Evolutionary conservation across 2,113 vertebrate genomes (phyloP).

Genomic region (Nothoprocta perdicaria): DNA sequence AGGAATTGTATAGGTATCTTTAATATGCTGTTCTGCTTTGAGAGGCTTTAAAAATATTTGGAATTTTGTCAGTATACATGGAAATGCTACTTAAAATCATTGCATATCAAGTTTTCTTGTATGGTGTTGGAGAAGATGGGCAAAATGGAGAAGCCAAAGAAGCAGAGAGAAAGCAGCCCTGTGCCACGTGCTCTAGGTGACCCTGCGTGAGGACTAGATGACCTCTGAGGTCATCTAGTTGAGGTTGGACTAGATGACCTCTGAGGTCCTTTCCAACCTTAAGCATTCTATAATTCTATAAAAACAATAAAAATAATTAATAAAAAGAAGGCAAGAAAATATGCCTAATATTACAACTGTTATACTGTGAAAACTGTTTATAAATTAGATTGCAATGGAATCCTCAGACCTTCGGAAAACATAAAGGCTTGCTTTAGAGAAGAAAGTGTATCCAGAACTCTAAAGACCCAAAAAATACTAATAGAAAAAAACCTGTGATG

Average conservation of each 20-base stretch:
- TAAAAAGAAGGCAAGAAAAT: neutral
- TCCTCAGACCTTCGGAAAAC: neutral
- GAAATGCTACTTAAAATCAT: neutral
- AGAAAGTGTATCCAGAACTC: neutral
- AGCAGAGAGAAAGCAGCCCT: neutral
- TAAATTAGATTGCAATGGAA: neutral
- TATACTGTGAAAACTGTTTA: neutral
- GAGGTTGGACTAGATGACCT: no score
- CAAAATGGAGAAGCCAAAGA: neutral
- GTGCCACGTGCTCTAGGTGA: no score
- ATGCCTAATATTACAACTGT: neutral
- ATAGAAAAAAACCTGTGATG: neutral
- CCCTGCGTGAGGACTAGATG: no score
- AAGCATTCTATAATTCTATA: neutral
- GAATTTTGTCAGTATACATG: neutral
- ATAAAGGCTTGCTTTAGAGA: neutral
- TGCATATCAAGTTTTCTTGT: neutral
- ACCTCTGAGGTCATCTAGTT: no score
- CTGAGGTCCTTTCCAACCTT: no score
- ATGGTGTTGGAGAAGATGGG: neutral
- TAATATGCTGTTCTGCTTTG: neutral
- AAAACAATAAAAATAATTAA: neutral
- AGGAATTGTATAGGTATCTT: neutral
- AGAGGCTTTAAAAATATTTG: neutral
- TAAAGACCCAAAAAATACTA: neutral